Base-by-base conservation (phyloP, 2,797 vertebrate species). In the Uromys caudimaculatus region DNA sequence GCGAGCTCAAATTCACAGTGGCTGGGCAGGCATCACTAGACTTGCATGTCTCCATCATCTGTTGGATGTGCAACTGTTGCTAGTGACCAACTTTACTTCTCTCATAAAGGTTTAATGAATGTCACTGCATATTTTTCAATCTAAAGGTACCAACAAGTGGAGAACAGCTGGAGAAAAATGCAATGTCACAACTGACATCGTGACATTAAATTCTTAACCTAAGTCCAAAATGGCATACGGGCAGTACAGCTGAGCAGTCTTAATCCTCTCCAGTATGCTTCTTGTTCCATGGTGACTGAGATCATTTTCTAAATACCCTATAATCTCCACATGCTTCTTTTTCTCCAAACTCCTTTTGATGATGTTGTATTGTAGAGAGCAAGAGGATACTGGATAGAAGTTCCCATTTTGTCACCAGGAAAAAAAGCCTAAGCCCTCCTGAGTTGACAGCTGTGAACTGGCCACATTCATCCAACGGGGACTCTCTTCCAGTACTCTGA, bases 301-400 rank as follows among this genome's bases (percentile, higher is more conserved):
- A 8, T 29, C 12, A 71, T 29, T 32, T 35, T 81, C 6, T 50
- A 73, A 29, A 71, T 38, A 58, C 12, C 11, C 2, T 21, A 0
- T 32, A 0, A 17, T 24, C 3, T 77, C 6, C 1, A 3, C 13
- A 41, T 12, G 29, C 1, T 64, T 71, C n/a, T 50, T 12, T 21
- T 56, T 52, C n/a, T 84, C 12, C 35, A 32, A 60, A 50, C 81
- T 84, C 38, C 17, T 56, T 17, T 6, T 58, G 1, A 64, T 47
- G 87, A 4, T 6, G 16, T 71, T 67, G 58, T 3, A 6, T 23
- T 41, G 5, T 17, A 1, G 11, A 82, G 21, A 91, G 73, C 23
- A 50, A 89, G 44, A 89, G 11, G 4, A 4, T 4, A 14, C 8
- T 19, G 47, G 16, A 6, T 6, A 54, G 32, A 67, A 24, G 0